These are phyloP conservation scores for Argya squamiceps DNA, from an alignment of 2,797 vertebrate genomes.

Conservation along the genomic window DNA sequence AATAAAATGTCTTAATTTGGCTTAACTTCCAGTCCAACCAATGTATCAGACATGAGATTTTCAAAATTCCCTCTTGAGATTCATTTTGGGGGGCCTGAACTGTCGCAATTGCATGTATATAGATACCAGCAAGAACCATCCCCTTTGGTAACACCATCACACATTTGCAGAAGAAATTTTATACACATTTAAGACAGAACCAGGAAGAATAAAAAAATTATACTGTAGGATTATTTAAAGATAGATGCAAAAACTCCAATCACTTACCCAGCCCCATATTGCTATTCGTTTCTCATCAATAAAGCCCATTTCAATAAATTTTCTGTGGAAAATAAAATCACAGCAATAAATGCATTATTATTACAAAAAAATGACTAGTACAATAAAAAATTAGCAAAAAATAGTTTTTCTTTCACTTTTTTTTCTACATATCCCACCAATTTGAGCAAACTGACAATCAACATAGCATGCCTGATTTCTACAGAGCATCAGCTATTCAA, in stretches of 20 bases:
- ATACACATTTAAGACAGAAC: neutral
- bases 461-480: neutral
- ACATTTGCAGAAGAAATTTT: neutral
- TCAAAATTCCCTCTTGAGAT: neutral
- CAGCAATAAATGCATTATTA: constrained; percentile 29
- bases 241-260: neutral
- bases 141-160: neutral
- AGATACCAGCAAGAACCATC: neutral
- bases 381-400: neutral
- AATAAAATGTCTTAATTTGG: neutral
- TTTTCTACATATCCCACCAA: neutral
- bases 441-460: neutral
- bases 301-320: constrained; percentile 85
- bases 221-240: neutral
- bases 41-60: neutral
- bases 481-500: neutral
- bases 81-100: neutral
- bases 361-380: neutral
- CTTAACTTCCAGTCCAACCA: neutral
- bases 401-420: neutral
- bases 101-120: neutral
- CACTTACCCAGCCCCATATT: constrained; percentile 87
- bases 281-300: constrained; percentile 83
- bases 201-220: neutral
- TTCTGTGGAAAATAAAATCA: constrained; percentile 75